Conservation (phyloP, 2,888 invertebrate genomes). For the Zele albiditarsus region DNA sequence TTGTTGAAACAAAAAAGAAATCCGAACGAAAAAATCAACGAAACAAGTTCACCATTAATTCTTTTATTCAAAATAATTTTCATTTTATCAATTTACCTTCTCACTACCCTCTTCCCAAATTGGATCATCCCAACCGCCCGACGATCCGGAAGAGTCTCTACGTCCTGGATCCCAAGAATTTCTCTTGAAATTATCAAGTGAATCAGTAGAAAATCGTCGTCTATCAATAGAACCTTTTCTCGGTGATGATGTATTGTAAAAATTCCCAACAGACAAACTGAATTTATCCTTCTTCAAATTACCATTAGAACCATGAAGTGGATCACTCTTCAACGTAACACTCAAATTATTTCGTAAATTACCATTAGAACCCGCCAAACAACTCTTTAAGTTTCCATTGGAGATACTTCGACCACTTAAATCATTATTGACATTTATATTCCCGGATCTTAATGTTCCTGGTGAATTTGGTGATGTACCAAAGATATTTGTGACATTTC, state of each 20-base stretch:
- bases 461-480: constrained; percentile 49
- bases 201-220: constrained; percentile 80
- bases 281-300: constrained; percentile 61
- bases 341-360: constrained; percentile 64
- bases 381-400: constrained; percentile 64
- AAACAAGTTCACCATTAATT: not conserved
- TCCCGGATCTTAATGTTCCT: constrained; percentile 72
- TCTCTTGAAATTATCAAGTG: constrained; percentile 80
- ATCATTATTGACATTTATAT: constrained; percentile 66
- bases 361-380: constrained; percentile 62
- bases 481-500: constrained; percentile 59
- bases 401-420: constrained; percentile 53
- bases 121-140: constrained; percentile 76
- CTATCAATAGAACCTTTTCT: constrained; percentile 74
- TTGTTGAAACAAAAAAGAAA: not conserved
- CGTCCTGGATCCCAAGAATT: constrained; percentile 82
- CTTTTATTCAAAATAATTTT: no score
- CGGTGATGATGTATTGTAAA: constrained; percentile 37
- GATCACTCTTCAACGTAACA: constrained; percentile 67
- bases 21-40: not conserved
- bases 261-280: constrained; percentile 49
- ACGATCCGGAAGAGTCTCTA: constrained; percentile 78
- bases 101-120: constrained; percentile 76
- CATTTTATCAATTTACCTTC: constrained; percentile 42
- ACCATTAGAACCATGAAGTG: constrained; percentile 57